Evolutionary conservation across 2,888 invertebrate species (phyloP).

Genomic region (Pimpla rufipes): DNA sequence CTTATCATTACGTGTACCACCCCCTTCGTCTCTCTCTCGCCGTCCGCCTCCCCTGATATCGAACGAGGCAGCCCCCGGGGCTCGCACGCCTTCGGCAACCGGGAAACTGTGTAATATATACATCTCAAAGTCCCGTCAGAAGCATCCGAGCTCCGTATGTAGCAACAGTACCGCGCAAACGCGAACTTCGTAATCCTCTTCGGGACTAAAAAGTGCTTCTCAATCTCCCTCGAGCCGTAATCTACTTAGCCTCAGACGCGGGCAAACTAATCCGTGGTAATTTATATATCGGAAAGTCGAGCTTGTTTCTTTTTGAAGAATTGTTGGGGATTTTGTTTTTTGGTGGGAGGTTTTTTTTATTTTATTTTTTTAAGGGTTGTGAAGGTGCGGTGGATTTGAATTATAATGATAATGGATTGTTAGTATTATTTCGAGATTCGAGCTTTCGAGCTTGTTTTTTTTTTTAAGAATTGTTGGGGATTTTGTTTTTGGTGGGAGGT

Average conservation of each 20-base stretch:
- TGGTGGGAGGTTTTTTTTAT: too few relatives aligned
- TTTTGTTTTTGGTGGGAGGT: too few relatives aligned
- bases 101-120: neutral
- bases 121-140: neutral
- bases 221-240: neutral
- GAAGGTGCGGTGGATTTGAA: too few relatives aligned
- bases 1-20: neutral
- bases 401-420: too few relatives aligned
- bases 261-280: neutral
- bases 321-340: too few relatives aligned
- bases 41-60: neutral
- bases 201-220: neutral
- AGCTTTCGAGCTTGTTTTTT: too few relatives aligned
- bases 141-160: neutral
- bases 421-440: too few relatives aligned
- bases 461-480: too few relatives aligned
- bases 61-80: neutral
- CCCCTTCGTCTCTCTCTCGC: neutral
- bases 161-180: neutral
- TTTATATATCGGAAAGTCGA: neutral
- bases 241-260: neutral
- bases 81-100: neutral
- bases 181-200: neutral
- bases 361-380: too few relatives aligned
- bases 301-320: neutral